These are phyloP conservation scores for Gyrodactylus salaris DNA, from an alignment of 1,140 invertebrate genomes.

Conservation along the genomic window DNA sequence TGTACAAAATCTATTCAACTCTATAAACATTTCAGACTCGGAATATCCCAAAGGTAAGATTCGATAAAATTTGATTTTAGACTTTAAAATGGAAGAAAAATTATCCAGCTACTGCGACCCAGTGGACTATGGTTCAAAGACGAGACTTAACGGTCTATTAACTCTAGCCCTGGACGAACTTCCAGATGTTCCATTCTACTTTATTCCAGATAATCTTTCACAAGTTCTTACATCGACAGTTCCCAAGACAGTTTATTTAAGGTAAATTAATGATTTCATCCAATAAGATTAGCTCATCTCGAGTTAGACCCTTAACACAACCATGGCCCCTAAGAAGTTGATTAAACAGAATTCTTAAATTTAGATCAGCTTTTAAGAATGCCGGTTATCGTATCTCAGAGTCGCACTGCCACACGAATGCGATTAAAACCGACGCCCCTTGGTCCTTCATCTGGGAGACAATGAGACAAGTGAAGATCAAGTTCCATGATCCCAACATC, in stretches of 20 bases:
- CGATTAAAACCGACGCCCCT: slow-evolving; percentile 73
- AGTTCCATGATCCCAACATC: background rate
- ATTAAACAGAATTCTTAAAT: too few species aligned
- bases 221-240: slow-evolving; percentile 20
- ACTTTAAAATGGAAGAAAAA: background rate
- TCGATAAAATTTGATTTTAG: slow-evolving; percentile 7
- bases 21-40: slow-evolving; percentile 18
- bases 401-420: slow-evolving; percentile 51
- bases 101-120: background rate
- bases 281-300: slow-evolving; percentile 26
- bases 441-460: slow-evolving; percentile 41
- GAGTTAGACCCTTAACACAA: slow-evolving; percentile 13
- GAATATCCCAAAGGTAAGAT: slow-evolving; percentile 10
- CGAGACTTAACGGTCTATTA: slow-evolving; percentile 30
- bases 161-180: slow-evolving; percentile 33
- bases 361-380: slow-evolving; percentile 61
- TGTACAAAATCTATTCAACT: slow-evolving; percentile 26
- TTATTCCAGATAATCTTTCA: slow-evolving; percentile 31
- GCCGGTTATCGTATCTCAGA: slow-evolving; percentile 60
- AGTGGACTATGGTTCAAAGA: background rate
- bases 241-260: background rate
- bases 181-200: slow-evolving; percentile 47
- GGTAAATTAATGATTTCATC: slow-evolving; percentile 21
- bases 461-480: background rate
- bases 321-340: too few species aligned